phyloP scores from a whole-genome alignment of 2,113 vertebrate genomes.

The Microcebus tavaratra region DNA sequence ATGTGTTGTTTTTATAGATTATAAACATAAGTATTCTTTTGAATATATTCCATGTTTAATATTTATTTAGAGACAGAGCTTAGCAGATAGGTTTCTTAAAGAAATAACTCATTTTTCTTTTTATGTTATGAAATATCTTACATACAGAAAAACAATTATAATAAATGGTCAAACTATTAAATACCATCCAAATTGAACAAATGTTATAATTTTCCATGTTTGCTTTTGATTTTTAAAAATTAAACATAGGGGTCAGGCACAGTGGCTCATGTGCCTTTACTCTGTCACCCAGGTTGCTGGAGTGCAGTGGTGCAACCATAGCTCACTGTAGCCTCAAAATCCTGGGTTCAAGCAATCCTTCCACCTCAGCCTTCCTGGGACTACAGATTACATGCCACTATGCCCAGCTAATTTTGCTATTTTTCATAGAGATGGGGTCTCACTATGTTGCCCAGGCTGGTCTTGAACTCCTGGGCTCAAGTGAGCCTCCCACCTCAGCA shows the following conservation, averaged over 20 bases:
- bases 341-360: too few species aligned
- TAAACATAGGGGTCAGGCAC: not conserved
- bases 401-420: too few species aligned
- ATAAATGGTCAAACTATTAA: not conserved
- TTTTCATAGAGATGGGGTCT: too few species aligned
- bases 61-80: not conserved
- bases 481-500: too few species aligned
- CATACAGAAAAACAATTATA: conserved; percentile 10
- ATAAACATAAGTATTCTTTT: conserved; percentile 12
- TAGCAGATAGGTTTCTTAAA: not conserved
- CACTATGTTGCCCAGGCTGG: too few species aligned
- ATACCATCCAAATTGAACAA: conserved; percentile 32
- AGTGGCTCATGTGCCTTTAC: too few species aligned
- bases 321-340: too few species aligned
- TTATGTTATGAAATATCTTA: not conserved
- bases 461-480: too few species aligned
- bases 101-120: not conserved
- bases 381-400: too few species aligned
- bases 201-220: not conserved
- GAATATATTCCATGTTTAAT: not conserved
- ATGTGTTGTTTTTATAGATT: not conserved
- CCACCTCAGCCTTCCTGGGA: too few species aligned
- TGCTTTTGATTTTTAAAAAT: conserved; percentile 31
- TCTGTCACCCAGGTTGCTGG: too few species aligned
- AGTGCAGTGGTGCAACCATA: too few species aligned